Evolutionary conservation across 1,140 invertebrate genomes (phyloP), one percentile per base, ranked within the genome.

Genomic region (Zaprionus ghesquierei): DNA sequence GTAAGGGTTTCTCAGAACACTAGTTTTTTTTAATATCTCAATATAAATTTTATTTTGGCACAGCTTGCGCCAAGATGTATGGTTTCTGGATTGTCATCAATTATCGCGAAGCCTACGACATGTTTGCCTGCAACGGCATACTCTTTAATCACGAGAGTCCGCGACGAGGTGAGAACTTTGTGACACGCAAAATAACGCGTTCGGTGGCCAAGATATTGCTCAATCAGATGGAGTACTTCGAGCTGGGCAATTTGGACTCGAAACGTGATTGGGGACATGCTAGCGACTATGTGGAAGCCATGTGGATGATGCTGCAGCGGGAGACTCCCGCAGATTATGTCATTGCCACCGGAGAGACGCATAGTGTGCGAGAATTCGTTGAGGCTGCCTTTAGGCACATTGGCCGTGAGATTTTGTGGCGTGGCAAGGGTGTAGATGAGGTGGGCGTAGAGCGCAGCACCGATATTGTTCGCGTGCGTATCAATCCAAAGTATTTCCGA

Each of bases 261-360:
- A 96, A 96, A 92, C 94, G 99, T 89, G 99, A 99, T 93, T 99
- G 99, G 99, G 99, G 99, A 10, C 99, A 99, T 94, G 99, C 99
- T 0, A 98, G 95, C 92, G 99, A 99, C 93, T 99, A 99, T 93
- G 97, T 99, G 27, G 97, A 99, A 96, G 99, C 98, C 10, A 99
- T 99, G 99, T 99, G 98, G 98, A 92, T 98, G 89, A 99, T 99
- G 97, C 93, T 99, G n/a, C 99, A 99, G 92, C 96, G 97, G 92
- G 95, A 98, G 0, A 92, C 93, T 46, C 97, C 99, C 0, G 97
- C 99, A 53, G 98, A 99, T 93, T 99, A 96, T 94, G 98, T 99
- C 2, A 98, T 99, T 79, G 98, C 99, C 2, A 99, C 98, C 3
- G 98, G 98, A 15, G 96, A 98, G 93, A 95, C 95, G 5, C 98